phyloP scores from a whole-genome alignment of 2,888 invertebrate genomes.

The Mythimna vitellina region DNA sequence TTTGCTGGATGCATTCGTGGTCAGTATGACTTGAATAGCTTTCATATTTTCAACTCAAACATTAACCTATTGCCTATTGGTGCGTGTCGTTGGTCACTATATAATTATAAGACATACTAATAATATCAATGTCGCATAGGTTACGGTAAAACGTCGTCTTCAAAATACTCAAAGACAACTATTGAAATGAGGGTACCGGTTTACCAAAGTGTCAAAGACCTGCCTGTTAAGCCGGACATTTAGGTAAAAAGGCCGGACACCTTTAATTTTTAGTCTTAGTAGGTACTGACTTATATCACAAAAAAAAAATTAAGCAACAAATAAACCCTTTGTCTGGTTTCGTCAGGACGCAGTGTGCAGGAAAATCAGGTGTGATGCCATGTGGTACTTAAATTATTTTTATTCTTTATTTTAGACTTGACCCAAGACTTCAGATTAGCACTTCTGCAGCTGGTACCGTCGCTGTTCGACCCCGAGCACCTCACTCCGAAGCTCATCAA shows the following conservation, averaged over 20 bases:
- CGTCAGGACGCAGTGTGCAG: too few species aligned
- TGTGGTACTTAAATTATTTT: too few species aligned
- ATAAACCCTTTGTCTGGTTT: too few species aligned
- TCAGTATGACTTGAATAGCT: slow-evolving; percentile 23
- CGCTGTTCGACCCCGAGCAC: slow-evolving; percentile 96
- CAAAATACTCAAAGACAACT: not conserved
- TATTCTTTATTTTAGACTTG: slow-evolving; percentile 93
- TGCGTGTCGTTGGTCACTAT: not conserved
- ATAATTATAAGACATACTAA: too few species aligned
- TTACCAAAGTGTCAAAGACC: not conserved
- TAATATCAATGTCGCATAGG: too few species aligned
- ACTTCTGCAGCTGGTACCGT: slow-evolving; percentile 95
- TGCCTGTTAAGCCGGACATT: too few species aligned
- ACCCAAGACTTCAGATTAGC: slow-evolving; percentile 96
- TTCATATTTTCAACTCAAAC: not conserved
- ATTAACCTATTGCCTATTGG: not conserved
- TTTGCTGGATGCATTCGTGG: slow-evolving; percentile 97
- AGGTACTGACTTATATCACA: too few species aligned
- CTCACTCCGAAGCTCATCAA: slow-evolving; percentile 98
- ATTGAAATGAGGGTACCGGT: not conserved
- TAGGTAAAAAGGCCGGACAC: too few species aligned
- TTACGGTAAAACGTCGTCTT: too few species aligned
- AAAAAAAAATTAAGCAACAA: too few species aligned
- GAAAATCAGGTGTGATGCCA: too few species aligned
- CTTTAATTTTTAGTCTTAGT: too few species aligned